Base-by-base conservation (phyloP, 2,113 vertebrate species). In the Sturnus vulgaris region DNA sequence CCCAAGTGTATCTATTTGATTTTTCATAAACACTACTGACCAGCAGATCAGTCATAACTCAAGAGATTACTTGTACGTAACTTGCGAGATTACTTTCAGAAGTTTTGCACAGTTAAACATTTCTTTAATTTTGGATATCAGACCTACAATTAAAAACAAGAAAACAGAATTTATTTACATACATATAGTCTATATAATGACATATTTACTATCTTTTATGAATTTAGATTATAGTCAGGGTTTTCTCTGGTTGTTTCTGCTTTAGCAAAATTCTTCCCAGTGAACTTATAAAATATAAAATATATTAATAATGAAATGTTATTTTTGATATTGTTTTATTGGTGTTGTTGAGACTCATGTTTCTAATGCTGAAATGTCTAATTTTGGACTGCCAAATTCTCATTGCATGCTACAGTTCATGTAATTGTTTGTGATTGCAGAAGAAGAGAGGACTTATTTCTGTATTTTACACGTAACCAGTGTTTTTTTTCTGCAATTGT, bases 341-440 rank as follows among this genome's bases (percentile, higher is more conserved):
- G 4, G 1, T 72, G 12, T 9, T 93, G 7, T 22, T 56, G 15
- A 65, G 4, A 56, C 19, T 53, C 1, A 28, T 22, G 1, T 39
- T 61, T 72, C 7, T 37, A 65, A 70, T 42, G 20, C 2, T 78
- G 39, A 78, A 66, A 63, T 56, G 5, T 31, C 19, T 86, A 23
- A 25, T 72, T 82, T 39, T 18, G 18, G 23, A 6, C 10, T 68
- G 8, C 13, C 33, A 42, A 65, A 12, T 61, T 64, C 21, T 13
- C 7, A 22, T 8, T 71, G 6, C 11, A 9, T 28, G 4, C 7
- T 13, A 15, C 1, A 33, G 0, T 10, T 42, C 16, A 16, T 11
- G 17, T 22, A 15, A 31, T 47, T 64, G 22, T 46, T 35, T 49
- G 24, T 40, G 7, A 21, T 7, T 40, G 21, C 1, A 1, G 11